Conservation (phyloP, 2,888 invertebrate genomes). For the Oeneis ivallda region DNA sequence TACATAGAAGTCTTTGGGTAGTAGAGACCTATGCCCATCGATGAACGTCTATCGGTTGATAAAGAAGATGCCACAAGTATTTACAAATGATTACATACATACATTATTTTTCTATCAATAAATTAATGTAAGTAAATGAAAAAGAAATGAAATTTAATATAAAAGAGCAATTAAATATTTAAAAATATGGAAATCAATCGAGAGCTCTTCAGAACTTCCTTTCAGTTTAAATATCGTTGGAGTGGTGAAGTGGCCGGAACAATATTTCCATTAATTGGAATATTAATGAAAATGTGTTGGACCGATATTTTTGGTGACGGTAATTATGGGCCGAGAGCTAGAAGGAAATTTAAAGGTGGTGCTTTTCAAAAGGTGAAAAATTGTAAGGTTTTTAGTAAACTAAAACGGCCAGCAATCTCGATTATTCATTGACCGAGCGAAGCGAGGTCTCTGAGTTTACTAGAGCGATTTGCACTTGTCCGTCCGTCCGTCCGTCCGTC, state of each 20-base stretch:
- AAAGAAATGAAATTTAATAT: neutral
- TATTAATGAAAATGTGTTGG: slow-evolving; percentile 12
- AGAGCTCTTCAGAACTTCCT: neutral
- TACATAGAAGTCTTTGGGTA: too few species aligned
- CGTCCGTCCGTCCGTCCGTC: too few species aligned
- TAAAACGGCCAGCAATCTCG: too few species aligned
- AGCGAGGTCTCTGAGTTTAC: too few species aligned
- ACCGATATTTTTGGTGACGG: slow-evolving; percentile 15
- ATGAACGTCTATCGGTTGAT: too few species aligned
- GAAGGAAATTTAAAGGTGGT: neutral
- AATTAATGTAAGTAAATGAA: neutral
- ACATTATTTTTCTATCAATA: neutral
- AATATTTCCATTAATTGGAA: slow-evolving; percentile 15
- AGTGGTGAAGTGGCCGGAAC: slow-evolving; percentile 11
- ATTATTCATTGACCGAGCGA: too few species aligned
- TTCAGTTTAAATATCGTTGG: slow-evolving; percentile 4
- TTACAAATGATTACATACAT: neutral
- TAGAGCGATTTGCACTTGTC: too few species aligned
- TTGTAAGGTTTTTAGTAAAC: too few species aligned
- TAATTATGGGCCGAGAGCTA: neutral
- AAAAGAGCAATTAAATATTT: neutral
- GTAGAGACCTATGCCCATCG: too few species aligned
- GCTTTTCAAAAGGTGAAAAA: neutral
- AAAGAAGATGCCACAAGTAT: too few species aligned
- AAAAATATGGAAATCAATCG: neutral